Base-by-base conservation (phyloP, 1,140 invertebrate species). In the Nasonia longicornis region DNA sequence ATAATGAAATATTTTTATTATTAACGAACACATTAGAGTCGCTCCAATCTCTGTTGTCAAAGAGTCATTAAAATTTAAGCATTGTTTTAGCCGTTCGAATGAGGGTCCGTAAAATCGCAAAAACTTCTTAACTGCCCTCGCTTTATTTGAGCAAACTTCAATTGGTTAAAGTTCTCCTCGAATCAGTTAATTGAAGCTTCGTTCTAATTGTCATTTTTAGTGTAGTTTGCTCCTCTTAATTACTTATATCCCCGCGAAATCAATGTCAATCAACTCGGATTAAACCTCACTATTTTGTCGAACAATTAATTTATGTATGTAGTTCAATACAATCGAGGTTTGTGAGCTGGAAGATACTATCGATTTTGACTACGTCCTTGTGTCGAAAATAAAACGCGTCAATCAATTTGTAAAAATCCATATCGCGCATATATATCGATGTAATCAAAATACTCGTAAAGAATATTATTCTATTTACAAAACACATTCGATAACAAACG, bases 31-130 rank as follows among this genome's bases (percentile, higher is more conserved):
- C 11, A 45, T 45, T 45, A 45, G 45, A 14, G 45, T 58, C 20
- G 1, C 52, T 58, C 52, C 12, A 48, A 48, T 48, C 3, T 3
- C 12, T 14, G 45, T 2, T 8, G 69, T 42, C 26, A 12, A 71
- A 42, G 20, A n/a, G 71, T 26, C 71, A 10, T 73, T 73, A 26
- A 73, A 73, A 73, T 73, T 73, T 73, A 48, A 73, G 11, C 12
- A 48, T 73, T 26, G 71, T 52, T 73, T 48, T 29, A 48, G 20
- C n/a, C 22, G n/a, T 26, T 48, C 38, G 3, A 73, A 48, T 22
- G 42, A 48, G 71, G 31, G 6, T 22, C 7, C 71, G 26, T 73
- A 29, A 73, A 73, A n/a, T 26, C 42, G 10, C 20, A n/a, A 48
- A 73, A 73, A 73, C 71, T 73, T 73, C 11, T 26, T 48, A 45